Evolutionary conservation across 2,888 invertebrate genomes (phyloP).

Genomic region (Podotricha telesiphe): DNA sequence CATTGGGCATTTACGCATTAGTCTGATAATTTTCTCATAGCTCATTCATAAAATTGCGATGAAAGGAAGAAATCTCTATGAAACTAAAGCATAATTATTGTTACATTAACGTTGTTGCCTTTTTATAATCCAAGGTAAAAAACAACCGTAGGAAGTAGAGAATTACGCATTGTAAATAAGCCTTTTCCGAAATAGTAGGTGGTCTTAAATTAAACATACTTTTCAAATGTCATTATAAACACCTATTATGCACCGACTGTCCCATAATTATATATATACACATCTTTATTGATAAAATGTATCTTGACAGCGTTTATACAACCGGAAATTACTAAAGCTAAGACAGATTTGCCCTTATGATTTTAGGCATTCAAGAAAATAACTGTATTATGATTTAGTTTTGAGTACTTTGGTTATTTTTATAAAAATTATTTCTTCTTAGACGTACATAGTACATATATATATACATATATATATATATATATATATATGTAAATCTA

Average conservation of each 20-base stretch:
- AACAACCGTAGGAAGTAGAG: slow-evolving; percentile 53
- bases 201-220: slow-evolving; percentile 53
- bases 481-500: not conserved
- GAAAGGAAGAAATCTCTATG: slow-evolving; percentile 45
- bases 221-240: slow-evolving; percentile 27
- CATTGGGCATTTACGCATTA: slow-evolving; percentile 9
- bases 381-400: not conserved
- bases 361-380: not conserved
- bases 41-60: slow-evolving; percentile 60
- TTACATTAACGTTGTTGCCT: slow-evolving; percentile 61
- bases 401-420: not conserved
- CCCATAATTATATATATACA: not conserved
- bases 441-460: no score
- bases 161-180: slow-evolving; percentile 55
- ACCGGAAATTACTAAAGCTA: no score
- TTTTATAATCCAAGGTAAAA: slow-evolving; percentile 45
- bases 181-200: slow-evolving; percentile 71
- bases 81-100: slow-evolving; percentile 61
- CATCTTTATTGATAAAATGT: no score
- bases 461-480: no score
- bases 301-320: no score
- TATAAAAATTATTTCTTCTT: no score
- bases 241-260: slow-evolving; percentile 15
- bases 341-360: no score
- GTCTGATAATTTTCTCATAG: slow-evolving; percentile 60